Base-by-base conservation (phyloP, 2,113 vertebrate species). In the Leptosomus discolor region DNA sequence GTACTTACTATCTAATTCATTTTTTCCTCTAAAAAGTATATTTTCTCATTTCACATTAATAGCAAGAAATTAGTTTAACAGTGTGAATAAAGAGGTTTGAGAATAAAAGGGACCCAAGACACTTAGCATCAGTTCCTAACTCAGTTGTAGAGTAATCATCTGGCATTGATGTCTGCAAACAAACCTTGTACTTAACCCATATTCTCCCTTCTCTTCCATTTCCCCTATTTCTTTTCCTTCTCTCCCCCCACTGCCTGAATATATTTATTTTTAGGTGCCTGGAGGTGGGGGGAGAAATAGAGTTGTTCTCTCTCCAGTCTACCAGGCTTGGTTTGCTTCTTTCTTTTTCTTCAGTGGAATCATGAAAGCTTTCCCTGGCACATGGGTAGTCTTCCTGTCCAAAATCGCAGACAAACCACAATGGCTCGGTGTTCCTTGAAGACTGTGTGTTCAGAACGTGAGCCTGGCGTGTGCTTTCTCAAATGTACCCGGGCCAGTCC, bases 401-500 rank as follows among this genome's bases (percentile, higher is more conserved):
- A 32, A 53, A 74, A 46, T 1, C 46, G 39, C 51, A 39, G 45
- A 34, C 11, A n/a, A 92, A 30, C 15, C 29, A 21, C 1, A 2
- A 15, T 19, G 24, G 17, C 21, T 74, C 10, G 19, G 43, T 11
- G 22, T 39, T 51, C 19, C 1, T 8, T 37, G 43, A n/a, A 70
- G 41, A 37, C 32, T 45, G 15, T 23, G 20, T 4, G 34, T 19
- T 45, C 15, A 45, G 34, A 45, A 58, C 9, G 4, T 14, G 11
- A 73, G 41, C 24, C 36, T 56, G 30, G n/a, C 1, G 1, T 19
- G 48, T 8, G 9, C 26, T 56, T 46, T 63, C 54, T 61, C 54
- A 41, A 36, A 39, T 1, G 50, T 32, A 50, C 27, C 22, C 0
- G 0, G 5, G 41, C n/a, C 17, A 29, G 11, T 13, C 30, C 34